Conservation (phyloP, 2,888 invertebrate genomes). For the Harpalus rufipes region DNA sequence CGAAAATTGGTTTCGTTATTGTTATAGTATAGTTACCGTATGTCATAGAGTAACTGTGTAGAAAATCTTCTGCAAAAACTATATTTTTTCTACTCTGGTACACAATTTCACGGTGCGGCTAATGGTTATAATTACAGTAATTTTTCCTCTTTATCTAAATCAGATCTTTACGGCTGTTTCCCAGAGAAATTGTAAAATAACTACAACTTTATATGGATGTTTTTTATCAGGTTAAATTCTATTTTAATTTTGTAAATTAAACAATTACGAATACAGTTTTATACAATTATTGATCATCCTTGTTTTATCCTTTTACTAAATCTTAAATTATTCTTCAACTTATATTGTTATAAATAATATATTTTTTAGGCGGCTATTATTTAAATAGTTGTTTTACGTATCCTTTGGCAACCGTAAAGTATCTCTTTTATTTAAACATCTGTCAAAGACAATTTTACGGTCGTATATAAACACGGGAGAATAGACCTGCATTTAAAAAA, state of each 20-base stretch:
- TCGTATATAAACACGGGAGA: too few species aligned
- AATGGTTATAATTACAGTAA: constrained; percentile 62
- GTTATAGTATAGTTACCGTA: constrained; percentile 8
- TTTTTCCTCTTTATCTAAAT: constrained; percentile 57
- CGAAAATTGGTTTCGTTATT: constrained; percentile 18
- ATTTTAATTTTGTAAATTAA: constrained; percentile 43
- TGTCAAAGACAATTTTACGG: too few species aligned
- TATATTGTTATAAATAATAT: too few species aligned
- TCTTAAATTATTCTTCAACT: too few species aligned
- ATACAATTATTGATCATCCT: too few species aligned
- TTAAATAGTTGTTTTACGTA: too few species aligned
- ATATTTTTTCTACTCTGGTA: constrained; percentile 53
- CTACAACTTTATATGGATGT: constrained; percentile 33
- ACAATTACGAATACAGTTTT: not conserved
- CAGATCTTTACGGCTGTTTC: constrained; percentile 61
- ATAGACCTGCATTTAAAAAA: too few species aligned
- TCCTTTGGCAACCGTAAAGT: too few species aligned
- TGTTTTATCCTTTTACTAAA: not conserved
- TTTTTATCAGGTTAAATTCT: constrained; percentile 39
- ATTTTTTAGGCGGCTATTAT: too few species aligned
- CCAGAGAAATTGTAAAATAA: constrained; percentile 42
- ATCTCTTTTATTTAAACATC: too few species aligned
- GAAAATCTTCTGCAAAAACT: constrained; percentile 48
- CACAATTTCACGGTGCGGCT: constrained; percentile 47
- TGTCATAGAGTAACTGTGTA: constrained; percentile 35